Percentiles rank a stretch among this genome's conserved stretches.
phyloP scores from a whole-genome alignment of 2,797 vertebrate species.

The Anniella stebbinsi region DNA sequence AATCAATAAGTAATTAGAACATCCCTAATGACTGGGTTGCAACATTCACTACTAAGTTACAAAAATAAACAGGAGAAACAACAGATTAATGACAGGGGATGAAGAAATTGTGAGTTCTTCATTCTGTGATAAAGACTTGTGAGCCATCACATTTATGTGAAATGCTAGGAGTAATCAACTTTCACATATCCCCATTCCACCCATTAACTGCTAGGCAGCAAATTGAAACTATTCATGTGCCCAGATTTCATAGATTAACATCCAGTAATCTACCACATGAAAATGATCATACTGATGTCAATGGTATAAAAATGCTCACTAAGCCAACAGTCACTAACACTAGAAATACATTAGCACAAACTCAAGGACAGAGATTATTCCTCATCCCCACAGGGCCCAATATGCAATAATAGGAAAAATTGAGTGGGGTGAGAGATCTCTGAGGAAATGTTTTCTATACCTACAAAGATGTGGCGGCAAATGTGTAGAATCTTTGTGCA shows the following conservation, averaged over 20 bases:
- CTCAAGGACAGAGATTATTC: neutral
- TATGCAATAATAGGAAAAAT: neutral
- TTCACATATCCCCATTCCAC: neutral
- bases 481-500: neutral
- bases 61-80: conserved; percentile 24
- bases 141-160: conserved; percentile 2
- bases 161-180: conserved; percentile 10
- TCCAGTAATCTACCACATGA: neutral
- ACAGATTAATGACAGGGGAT: conserved; percentile 2
- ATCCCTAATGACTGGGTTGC: conserved; percentile 20
- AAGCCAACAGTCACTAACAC: neutral
- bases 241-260: neutral
- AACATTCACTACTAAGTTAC: conserved; percentile 16
- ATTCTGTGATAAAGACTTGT: conserved; percentile 18
- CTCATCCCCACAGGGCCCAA: neutral
- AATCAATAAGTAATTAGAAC: conserved; percentile 50
- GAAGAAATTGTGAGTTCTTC: conserved; percentile 1
- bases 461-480: neutral
- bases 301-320: neutral
- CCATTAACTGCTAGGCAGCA: neutral
- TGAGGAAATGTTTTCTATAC: neutral
- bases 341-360: neutral
- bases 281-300: neutral
- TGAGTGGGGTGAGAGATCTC: neutral
- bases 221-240: neutral